phyloP scores from a whole-genome alignment of 2,113 vertebrate species.

The Grammomys surdaster region DNA sequence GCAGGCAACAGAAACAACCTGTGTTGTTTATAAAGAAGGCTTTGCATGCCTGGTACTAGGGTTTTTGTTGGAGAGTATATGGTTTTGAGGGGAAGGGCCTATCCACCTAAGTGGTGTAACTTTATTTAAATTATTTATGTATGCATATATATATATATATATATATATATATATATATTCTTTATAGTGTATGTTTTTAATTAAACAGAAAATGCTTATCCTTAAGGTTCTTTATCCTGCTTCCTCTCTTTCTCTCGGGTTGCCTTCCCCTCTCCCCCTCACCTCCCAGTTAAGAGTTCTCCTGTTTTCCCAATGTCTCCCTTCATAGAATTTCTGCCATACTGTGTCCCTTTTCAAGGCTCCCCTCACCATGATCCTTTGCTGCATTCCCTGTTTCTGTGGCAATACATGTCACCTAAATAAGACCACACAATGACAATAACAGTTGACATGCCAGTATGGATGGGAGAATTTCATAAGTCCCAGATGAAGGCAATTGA shows the following conservation, averaged over 20 bases:
- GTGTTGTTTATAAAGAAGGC: not conserved
- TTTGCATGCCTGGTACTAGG: not conserved
- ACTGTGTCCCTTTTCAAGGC: not conserved
- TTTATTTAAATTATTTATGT: not conserved
- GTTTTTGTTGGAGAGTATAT: not conserved
- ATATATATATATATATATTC: too few species aligned
- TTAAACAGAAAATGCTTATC: not conserved
- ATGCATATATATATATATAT: not conserved
- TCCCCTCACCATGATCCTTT: not conserved
- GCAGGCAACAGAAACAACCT: not conserved
- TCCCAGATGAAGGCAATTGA: not conserved
- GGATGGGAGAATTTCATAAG: too few species aligned
- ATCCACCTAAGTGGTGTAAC: not conserved
- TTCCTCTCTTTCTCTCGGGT: not conserved
- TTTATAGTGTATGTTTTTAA: not conserved
- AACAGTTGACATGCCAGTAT: not conserved
- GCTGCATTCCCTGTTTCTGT: not conserved
- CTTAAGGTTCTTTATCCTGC: not conserved
- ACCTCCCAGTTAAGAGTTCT: not conserved
- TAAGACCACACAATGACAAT: not conserved
- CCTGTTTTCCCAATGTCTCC: not conserved
- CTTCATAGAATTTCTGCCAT: too few species aligned
- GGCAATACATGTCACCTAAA: not conserved
- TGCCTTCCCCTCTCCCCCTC: not conserved
- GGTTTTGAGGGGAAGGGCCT: not conserved